These are phyloP conservation scores for Eufriesea mexicana DNA, from an alignment of 1,140 invertebrate genomes.

Conservation along the genomic window DNA sequence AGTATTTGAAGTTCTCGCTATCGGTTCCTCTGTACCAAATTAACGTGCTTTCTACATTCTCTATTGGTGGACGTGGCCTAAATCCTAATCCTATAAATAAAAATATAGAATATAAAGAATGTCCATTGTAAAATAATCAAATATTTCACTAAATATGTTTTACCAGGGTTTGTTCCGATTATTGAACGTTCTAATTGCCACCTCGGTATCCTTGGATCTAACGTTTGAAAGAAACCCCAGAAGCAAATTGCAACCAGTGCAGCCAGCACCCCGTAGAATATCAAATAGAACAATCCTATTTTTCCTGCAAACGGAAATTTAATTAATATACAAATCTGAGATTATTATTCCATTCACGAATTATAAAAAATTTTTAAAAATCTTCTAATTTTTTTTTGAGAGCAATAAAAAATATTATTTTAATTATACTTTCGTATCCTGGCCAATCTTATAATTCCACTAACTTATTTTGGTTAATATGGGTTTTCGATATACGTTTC, in stretches of 20 bases:
- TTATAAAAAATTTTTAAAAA: too few relatives aligned
- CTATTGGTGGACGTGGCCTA: conserved; percentile 91
- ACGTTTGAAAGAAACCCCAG: conserved; percentile 94
- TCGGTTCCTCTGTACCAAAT: conserved; percentile 94
- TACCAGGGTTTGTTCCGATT: conserved; percentile 95
- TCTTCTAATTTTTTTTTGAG: too few relatives aligned
- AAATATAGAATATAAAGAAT: conserved; percentile 6
- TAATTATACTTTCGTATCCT: too few relatives aligned
- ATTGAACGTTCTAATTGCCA: conserved; percentile 91
- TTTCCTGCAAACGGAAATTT: conserved; percentile 86
- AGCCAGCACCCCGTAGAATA: conserved; percentile 94
- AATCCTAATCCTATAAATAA: conserved; percentile 90
- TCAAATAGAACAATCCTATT: conserved; percentile 95
- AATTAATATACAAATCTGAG: background rate
- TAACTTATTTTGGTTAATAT: too few relatives aligned
- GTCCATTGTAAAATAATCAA: background rate
- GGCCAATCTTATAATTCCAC: too few relatives aligned
- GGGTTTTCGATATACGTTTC: too few relatives aligned
- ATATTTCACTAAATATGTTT: conserved; percentile 44
- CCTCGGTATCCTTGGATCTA: conserved; percentile 93
- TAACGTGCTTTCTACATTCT: conserved; percentile 94
- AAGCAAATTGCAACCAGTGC: conserved; percentile 94
- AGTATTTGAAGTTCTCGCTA: conserved; percentile 88
- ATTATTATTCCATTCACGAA: too few relatives aligned
- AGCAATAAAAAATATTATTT: background rate